Base-by-base conservation (phyloP, 2,113 vertebrate genomes). In the Alligator mississippiensis region DNA sequence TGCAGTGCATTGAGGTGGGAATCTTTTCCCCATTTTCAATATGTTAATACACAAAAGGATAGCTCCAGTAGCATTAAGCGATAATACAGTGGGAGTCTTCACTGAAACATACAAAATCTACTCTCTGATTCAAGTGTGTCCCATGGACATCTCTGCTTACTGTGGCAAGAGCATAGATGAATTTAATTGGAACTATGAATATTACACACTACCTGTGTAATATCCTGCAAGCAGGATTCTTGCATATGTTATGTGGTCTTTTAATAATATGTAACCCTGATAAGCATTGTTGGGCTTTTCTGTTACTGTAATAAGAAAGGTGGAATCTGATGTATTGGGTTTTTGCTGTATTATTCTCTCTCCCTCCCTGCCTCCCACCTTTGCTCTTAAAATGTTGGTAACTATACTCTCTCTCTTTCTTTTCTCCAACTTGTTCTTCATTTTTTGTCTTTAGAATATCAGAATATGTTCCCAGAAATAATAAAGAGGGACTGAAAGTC, bases 121-220 rank as follows among this genome's bases (percentile, higher is more conserved):
- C 34, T 34, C 4, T 1, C 84, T 81, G 82, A 90, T 92, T 93
- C 86, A 87, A 61, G 59, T 90, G 88, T 72, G n/a, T 82, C 62
- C 54, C 87, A 70, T 38, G 30, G n/a, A 38, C 21, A 30, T 88
- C 94, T 91, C 81, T 89, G 86, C 60, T 72, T 12, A 72, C 38
- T 72, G 19, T 38, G 68, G 34, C 68, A 81, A 88, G 60, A 96
- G 76, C 47, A 4, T 5, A 91, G 87, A 87, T 80, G 18, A 92
- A 91, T 95, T 96, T 63, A 80, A 2, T 21, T 59, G 47, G 47
- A 88, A 88, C 66, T 95, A 66, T 76, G 88, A 62, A 47, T 47
- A 47, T 47, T 47, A 47, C 47, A 47, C 47, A 47, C 47, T 47
- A 47, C 47, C 47, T 47, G 47, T 47, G 47, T 47, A 47, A 47